Evolutionary conservation across 2,113 vertebrate species (phyloP), one percentile per base, ranked within the genome.

Genomic region (Struthio camelus): DNA sequence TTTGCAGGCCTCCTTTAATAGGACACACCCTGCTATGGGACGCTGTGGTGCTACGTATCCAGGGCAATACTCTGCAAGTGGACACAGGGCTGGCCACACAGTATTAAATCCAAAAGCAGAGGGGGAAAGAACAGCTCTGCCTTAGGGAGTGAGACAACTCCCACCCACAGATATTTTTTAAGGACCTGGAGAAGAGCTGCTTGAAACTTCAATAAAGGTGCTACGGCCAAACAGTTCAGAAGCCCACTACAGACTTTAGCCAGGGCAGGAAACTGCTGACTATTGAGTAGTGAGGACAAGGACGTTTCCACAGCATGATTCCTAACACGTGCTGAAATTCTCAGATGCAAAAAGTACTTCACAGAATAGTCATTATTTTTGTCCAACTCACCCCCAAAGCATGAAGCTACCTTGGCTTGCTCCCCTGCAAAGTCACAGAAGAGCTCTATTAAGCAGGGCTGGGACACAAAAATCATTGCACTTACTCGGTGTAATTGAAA

Each of bases 401-500:
- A 53, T 16, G 40, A 73, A 79, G 64, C 51, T 59, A 25, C 69
- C 61, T 73, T 22, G 54, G 71, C 64, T 85, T 83, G 54, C 53
- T 83, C 34, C 67, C 42, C 76, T 86, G 66, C 51, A 87, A 76
- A 73, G 27, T 50, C 71, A 64, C 28, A 42, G 64, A 53, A 82
- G 75, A 85, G 64, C 59, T 80, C 70, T 28, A 51, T 46, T 8
- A 88, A 92, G 90, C 76, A 80, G 61, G 91, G 90, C 82, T 92
- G 50, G 42, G 34, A 25, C 76, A 94, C 61, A 80, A 80, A 87
- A 76, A 86, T 25, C n/a, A 62, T 32, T n/a, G 78, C 54, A 98
- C 98, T 94, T 97, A 99, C 99, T 99, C 7, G 96, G 97, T 77
- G 92, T 98, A 85, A 99, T 97, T 84, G 98, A 98, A 64, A 98